Evolutionary conservation across 1,140 invertebrate species (phyloP), one percentile per base, ranked within the genome.

Genomic region (Arctopsyche grandis): DNA sequence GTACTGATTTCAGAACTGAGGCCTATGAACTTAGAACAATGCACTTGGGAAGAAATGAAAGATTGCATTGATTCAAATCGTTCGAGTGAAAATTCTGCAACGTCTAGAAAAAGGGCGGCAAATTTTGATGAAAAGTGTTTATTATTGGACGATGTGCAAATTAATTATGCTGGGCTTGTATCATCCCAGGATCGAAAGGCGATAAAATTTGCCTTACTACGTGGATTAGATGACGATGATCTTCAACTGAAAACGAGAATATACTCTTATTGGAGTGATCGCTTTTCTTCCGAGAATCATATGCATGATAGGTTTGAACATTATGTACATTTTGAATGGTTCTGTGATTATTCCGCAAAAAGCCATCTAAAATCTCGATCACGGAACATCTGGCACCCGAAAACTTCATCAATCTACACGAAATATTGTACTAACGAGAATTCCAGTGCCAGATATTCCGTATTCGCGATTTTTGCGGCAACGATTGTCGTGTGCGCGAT

Each of bases 201-300:
- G 26, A 66, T 66, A 10, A 66, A 66, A 66, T 26, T 22, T 24
- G 44, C 77, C 19, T 78, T 91, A 7, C 56, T 91, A 0, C 77
- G 82, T 19, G 90, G 88, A 14, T 77, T 91, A 9, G 73, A 84
- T 0, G 90, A 91, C 79, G 79, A 84, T 0, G 84, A 88, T 63
- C 80, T 85, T 24, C 82, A 87, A 19, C 77, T 91, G 9, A 86
- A 87, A 79, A 83, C 87, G 5, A 85, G 83, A 48, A 71, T 90
- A 14, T 81, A 85, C 3, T 75, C 83, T 4, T 91, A 90, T 79
- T 91, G 90, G 89, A 84, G 83, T 0, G 83, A 87, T 5, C 83
- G 86, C 66, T 79, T 80, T 24, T 22, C 71, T 0, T 48, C 14
- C 1, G 60, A 79, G 48, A 19, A 79, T 7, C 29, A 80, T 56